Conservation (phyloP, 2,888 invertebrate genomes). For the Amiota minor region DNA sequence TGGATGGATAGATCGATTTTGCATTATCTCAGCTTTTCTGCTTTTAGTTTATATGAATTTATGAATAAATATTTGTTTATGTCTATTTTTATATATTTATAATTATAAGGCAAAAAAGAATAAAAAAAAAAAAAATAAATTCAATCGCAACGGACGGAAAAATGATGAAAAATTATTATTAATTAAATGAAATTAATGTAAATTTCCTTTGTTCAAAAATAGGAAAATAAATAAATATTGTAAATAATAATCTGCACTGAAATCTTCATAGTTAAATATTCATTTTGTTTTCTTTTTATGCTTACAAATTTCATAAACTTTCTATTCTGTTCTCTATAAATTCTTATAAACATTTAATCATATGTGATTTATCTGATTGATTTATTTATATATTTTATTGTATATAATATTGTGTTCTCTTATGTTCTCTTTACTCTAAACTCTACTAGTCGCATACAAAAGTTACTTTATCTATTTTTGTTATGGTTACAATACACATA, state of each 20-base stretch:
- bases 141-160: conserved; percentile 29
- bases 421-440: conserved; percentile 8
- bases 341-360: no score
- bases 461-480: conserved; percentile 7
- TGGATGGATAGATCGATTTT: conserved; percentile 30
- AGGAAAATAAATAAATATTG: no score
- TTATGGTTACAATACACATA: no score
- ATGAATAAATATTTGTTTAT: conserved; percentile 39
- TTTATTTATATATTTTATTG: no score
- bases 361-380: no score
- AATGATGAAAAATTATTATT: conserved; percentile 5
- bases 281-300: no score
- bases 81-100: conserved; percentile 25
- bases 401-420: no score
- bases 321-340: no score
- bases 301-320: no score
- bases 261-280: background rate
- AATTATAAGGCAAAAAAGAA: conserved; percentile 5
- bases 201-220: no score
- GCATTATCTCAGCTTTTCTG: conserved; percentile 31
- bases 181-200: background rate
- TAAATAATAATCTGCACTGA: background rate
- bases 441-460: conserved; percentile 16
- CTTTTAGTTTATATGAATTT: conserved; percentile 47
- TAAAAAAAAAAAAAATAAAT: background rate